Evolutionary conservation across 2,113 vertebrate species (phyloP), one percentile per base, ranked within the genome.

Genomic region (Osmerus eperlanus): DNA sequence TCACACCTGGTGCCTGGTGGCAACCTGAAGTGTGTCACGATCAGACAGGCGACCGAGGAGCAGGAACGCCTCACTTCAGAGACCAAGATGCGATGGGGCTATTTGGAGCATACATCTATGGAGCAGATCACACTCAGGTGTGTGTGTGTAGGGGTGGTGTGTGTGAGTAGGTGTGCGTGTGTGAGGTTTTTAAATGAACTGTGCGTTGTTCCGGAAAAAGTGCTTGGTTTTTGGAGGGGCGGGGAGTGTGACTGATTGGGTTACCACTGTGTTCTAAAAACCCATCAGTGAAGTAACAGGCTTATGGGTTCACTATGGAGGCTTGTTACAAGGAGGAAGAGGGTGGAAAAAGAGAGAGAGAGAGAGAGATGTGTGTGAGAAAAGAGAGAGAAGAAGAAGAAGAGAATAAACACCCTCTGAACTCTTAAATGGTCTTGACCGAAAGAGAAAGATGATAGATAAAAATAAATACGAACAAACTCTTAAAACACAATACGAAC

Each of bases 271-370:
- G 72, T 52, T 74, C 74, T 74, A 71, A 84, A 87, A 81, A 76
- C 83, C 71, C 78, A 86, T 80, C 74, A 87, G 77, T 78, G 84
- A 81, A 78, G 78, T 84, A 83, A 83, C 76, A 84, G 79, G 78
- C 79, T 81, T 84, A 83, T 83, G 76, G 79, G 78, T 86, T 86
- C 53, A 55, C 64, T 73, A 75, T 79, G 63, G 76, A 80, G 78
- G 78, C 82, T 78, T 85, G 73, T 81, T 74, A 77, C 76, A 79
- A 79, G 70, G 63, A 67, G 61, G 47, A 47, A 47, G 41, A 47
- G 8, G 41, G 8, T 47, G 41, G 76, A 76, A 62, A 55, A 73
- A 64, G 69, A 52, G 16, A 56, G 76, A 76, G 65, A 56, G 76
- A 74, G 65, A 51, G 16, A 56, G 54, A 59, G 7, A n/a, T 5